A percentile compares a stretch with the other conserved stretches of the same genome.
Evolutionary conservation across 2,113 vertebrate species (phyloP).

Genomic region (Silurus glanis): DNA sequence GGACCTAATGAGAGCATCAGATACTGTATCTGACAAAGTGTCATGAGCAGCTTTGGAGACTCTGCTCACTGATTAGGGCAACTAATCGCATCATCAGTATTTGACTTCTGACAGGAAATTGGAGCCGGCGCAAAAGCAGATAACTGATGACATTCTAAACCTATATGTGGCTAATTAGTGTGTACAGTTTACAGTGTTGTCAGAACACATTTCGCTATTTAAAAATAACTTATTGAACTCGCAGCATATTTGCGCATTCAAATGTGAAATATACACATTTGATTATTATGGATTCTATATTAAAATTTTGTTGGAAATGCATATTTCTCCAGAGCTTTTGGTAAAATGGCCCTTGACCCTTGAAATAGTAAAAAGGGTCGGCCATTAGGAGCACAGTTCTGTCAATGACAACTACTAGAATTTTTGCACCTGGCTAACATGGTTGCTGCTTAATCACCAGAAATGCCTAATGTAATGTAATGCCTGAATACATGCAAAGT

Average conservation of each 20-base stretch:
- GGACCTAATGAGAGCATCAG: neutral
- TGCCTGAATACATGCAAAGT: neutral
- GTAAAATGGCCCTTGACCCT: neutral
- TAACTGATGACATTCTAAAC: slow-evolving; percentile 37
- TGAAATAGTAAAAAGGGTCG: neutral
- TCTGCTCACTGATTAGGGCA: slow-evolving; percentile 38
- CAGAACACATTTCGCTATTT: neutral
- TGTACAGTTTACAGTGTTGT: neutral
- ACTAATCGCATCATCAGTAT: slow-evolving; percentile 25
- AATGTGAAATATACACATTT: neutral
- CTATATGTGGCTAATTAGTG: neutral
- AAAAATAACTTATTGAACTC: neutral
- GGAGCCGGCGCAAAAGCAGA: slow-evolving; percentile 27
- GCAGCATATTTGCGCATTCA: neutral
- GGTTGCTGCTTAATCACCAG: neutral
- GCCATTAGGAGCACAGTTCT: neutral
- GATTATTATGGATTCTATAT: neutral
- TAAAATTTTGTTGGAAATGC: neutral
- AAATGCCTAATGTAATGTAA: neutral
- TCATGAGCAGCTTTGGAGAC: slow-evolving; percentile 7
- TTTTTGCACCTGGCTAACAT: neutral
- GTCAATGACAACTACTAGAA: neutral
- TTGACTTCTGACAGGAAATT: slow-evolving; percentile 49
- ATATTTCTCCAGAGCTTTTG: neutral
- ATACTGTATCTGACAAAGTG: slow-evolving; percentile 14